phyloP scores from a whole-genome alignment of 2,888 invertebrate genomes.

The Agrotis clavis region DNA sequence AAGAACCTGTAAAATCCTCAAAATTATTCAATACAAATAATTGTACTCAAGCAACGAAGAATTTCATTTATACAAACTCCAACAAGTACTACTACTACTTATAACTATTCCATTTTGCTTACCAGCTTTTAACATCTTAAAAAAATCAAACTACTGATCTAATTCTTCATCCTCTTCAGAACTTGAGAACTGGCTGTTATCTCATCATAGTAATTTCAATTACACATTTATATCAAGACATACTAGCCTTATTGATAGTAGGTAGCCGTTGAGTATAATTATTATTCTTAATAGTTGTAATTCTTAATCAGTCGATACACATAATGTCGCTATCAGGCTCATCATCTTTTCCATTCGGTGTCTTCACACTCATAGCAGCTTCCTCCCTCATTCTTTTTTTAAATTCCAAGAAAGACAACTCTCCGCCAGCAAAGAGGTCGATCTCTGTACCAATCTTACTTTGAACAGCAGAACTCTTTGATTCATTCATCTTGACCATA shows the following conservation, averaged over 20 bases:
- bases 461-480: constrained; percentile 68
- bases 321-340: constrained; percentile 59
- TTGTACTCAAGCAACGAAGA: too few species aligned
- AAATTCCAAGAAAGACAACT: constrained; percentile 72
- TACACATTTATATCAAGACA: too few species aligned
- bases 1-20: too few species aligned
- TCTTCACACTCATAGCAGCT: constrained; percentile 67
- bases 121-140: background rate
- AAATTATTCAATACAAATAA: too few species aligned
- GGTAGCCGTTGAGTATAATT: too few species aligned
- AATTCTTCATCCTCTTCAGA: background rate
- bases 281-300: background rate
- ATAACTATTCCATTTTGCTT: background rate
- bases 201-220: background rate
- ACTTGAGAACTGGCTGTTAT: background rate
- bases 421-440: constrained; percentile 77
- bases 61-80: too few species aligned
- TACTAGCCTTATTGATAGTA: too few species aligned
- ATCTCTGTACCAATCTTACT: constrained; percentile 78
- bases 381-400: constrained; percentile 73
- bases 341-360: constrained; percentile 37
- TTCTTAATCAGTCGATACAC: constrained; percentile 62
- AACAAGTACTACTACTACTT: too few species aligned
- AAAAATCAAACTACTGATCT: background rate
- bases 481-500: constrained; percentile 80